Percentiles rank a stretch among this genome's conserved stretches.
phyloP scores from a whole-genome alignment of 2,113 vertebrate genomes.

The Coracopsis vasa region DNA sequence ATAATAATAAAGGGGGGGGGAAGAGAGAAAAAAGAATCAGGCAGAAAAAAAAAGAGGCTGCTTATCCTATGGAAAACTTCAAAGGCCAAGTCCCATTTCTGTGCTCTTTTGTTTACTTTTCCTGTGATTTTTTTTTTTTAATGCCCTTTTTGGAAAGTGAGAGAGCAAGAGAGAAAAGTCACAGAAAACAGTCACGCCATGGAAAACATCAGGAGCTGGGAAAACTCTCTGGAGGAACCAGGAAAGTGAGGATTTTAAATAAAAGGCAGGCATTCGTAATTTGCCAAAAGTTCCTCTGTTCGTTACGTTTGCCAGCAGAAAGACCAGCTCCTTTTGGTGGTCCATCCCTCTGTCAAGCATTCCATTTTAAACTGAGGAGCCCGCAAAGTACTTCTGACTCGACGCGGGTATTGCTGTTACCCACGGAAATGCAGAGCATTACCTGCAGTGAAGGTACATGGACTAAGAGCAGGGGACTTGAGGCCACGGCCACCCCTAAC shows the following conservation, averaged over 20 bases:
- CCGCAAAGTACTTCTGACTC: neutral
- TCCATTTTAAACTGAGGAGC: neutral
- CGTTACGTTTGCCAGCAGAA: constrained; percentile 26
- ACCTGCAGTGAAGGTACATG: neutral
- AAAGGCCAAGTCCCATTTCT: constrained; percentile 39
- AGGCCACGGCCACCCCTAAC: neutral
- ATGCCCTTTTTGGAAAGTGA: neutral
- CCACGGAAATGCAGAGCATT: neutral
- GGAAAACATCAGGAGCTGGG: constrained; percentile 12
- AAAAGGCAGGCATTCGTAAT: constrained; percentile 32
- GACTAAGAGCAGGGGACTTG: neutral
- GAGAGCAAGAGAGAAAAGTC: constrained; percentile 17
- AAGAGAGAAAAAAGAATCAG: constrained; percentile 1
- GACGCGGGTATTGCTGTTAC: neutral
- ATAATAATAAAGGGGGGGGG: neutral
- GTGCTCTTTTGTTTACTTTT: constrained; percentile 57
- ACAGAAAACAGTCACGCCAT: constrained; percentile 42
- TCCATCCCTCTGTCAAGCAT: constrained; percentile 17
- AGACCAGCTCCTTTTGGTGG: neutral
- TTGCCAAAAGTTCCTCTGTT: constrained; percentile 57
- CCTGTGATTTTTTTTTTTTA: neutral
- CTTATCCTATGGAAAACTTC: constrained; percentile 67
- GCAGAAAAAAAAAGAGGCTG: neutral
- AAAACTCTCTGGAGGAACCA: neutral
- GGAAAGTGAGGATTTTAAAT: constrained; percentile 24